Evolutionary conservation across 2,888 invertebrate species (phyloP).

Genomic region (Arge pagana): DNA sequence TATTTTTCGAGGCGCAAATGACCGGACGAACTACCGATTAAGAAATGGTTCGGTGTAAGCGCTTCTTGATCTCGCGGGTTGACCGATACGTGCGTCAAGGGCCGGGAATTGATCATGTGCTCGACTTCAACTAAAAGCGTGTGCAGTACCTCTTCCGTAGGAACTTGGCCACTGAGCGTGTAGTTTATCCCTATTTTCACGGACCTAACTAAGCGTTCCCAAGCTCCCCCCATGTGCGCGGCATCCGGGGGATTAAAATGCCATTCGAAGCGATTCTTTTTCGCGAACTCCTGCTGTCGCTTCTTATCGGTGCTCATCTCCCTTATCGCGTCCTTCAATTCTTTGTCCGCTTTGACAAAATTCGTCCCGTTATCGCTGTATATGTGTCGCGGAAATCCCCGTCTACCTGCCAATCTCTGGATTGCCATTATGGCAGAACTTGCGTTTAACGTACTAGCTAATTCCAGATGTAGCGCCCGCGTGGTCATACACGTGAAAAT

Average conservation of each 20-base stretch:
- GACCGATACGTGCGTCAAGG: constrained; percentile 29
- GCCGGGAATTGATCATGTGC: too few relatives aligned
- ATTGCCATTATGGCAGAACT: constrained; percentile 30
- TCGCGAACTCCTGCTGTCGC: constrained; percentile 15
- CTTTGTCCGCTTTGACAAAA: constrained; percentile 24
- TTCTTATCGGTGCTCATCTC: neutral
- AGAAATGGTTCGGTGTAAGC: constrained; percentile 44
- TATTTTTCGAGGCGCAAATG: neutral
- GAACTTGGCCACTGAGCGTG: too few relatives aligned
- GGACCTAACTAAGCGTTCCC: constrained; percentile 34
- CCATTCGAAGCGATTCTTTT: constrained; percentile 30
- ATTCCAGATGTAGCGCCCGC: constrained; percentile 20
- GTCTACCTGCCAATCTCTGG: too few relatives aligned
- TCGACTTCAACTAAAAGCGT: too few relatives aligned
- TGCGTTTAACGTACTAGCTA: constrained; percentile 7
- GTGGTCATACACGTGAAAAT: constrained; percentile 21
- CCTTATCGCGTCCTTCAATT: constrained; percentile 15
- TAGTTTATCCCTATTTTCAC: constrained; percentile 28
- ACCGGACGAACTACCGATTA: constrained; percentile 30
- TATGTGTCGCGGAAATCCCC: constrained; percentile 23
- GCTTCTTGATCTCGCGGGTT: constrained; percentile 37
- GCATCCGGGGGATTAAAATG: constrained; percentile 33
- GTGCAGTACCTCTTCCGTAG: too few relatives aligned
- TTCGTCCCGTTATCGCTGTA: constrained; percentile 34
- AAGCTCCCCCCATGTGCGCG: constrained; percentile 34